Evolutionary conservation across 2,797 vertebrate genomes (phyloP).

Genomic region (Ctenochaetus hawaiiensis): DNA sequence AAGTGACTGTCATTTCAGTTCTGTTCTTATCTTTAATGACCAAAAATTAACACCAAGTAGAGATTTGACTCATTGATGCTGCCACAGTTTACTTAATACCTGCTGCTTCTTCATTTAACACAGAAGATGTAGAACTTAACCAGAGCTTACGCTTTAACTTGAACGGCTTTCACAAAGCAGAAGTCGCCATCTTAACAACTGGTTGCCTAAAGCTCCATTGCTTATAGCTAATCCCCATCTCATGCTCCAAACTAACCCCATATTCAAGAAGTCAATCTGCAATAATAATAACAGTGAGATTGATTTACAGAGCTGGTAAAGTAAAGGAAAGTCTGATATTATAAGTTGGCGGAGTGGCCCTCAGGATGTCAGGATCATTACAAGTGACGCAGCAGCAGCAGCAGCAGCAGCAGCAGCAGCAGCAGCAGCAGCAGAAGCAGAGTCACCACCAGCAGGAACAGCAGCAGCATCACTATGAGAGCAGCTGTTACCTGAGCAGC

Average conservation of each 20-base stretch:
- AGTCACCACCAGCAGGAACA: slow-evolving; percentile 84
- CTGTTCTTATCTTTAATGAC: neutral
- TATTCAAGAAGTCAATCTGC: slow-evolving; percentile 15
- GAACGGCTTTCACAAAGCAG: slow-evolving; percentile 6
- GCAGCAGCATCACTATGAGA: slow-evolving; percentile 89
- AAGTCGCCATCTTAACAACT: slow-evolving; percentile 43
- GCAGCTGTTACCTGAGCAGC: slow-evolving; percentile 84
- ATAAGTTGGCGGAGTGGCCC: slow-evolving; percentile 72
- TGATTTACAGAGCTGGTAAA: slow-evolving; percentile 75
- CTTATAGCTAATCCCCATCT: slow-evolving; percentile 50
- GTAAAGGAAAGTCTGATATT: slow-evolving; percentile 63
- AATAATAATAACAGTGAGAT: slow-evolving; percentile 62
- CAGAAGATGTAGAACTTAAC: slow-evolving; percentile 56
- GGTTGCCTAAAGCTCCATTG: slow-evolving; percentile 21
- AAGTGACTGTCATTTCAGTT: neutral
- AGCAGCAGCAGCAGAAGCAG: slow-evolving; percentile 82
- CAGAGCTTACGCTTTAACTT: slow-evolving; percentile 36
- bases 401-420: slow-evolving; percentile 74
- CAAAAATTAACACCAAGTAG: neutral
- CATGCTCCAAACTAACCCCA: slow-evolving; percentile 42
- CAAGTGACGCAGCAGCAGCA: slow-evolving; percentile 89
- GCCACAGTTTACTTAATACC: slow-evolving; percentile 1
- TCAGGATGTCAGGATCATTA: slow-evolving; percentile 90
- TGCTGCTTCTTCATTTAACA: slow-evolving; percentile 57
- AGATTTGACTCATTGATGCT: neutral